Conservation (phyloP, 2,797 vertebrate genomes). For the Gadopsis marmoratus region DNA sequence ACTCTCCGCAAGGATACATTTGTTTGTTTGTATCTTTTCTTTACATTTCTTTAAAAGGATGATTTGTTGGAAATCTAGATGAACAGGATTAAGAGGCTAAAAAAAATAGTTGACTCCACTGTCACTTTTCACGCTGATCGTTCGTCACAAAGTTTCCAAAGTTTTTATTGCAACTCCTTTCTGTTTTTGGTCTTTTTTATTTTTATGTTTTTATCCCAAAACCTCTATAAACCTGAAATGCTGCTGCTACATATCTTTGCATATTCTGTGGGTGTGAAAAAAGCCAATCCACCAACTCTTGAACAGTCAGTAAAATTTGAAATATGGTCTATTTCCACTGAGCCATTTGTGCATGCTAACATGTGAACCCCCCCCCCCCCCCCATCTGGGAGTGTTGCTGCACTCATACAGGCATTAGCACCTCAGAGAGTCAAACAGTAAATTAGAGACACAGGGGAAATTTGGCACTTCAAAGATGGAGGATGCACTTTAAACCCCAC, state of each 20-base stretch:
- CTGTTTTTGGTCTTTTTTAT: neutral
- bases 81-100: neutral
- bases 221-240: neutral
- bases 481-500: slow-evolving; percentile 46
- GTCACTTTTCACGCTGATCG: neutral
- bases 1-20: no score
- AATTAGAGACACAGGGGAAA: slow-evolving; percentile 46
- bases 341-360: slow-evolving; percentile 10
- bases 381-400: slow-evolving; percentile 10
- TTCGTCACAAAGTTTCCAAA: neutral
- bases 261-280: slow-evolving; percentile 25
- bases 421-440: slow-evolving; percentile 48
- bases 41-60: no score
- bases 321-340: neutral
- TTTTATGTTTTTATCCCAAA: neutral
- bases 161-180: neutral
- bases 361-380: neutral
- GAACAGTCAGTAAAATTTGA: slow-evolving; percentile 8
- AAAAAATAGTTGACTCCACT: no score
- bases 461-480: slow-evolving; percentile 48
- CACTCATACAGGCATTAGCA: slow-evolving; percentile 46
- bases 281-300: slow-evolving; percentile 36
- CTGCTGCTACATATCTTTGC: neutral
- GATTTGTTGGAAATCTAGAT: neutral
- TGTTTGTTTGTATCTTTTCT: no score